These are phyloP conservation scores for Folsomia candida DNA, from an alignment of 2,888 invertebrate genomes.

Conservation along the genomic window DNA sequence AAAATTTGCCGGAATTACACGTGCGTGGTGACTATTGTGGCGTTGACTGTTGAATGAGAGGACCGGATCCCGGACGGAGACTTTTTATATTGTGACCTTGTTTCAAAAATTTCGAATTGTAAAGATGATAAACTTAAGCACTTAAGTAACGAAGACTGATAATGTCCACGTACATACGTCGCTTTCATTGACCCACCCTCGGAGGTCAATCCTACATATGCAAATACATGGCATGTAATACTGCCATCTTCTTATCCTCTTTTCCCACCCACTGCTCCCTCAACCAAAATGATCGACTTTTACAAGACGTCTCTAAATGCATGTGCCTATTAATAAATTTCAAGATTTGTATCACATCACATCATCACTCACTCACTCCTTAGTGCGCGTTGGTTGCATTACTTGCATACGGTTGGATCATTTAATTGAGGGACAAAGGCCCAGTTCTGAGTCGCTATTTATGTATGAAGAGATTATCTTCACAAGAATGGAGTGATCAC, in stretches of 20 bases:
- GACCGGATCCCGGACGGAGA: not conserved
- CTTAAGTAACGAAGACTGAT: not conserved
- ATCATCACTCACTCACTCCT: no score
- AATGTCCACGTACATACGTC: not conserved
- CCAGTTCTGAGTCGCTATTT: no score
- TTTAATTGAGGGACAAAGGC: no score
- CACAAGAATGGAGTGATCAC: not conserved
- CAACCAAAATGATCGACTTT: no score
- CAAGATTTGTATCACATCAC: not conserved
- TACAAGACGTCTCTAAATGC: not conserved
- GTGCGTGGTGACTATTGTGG: no score
- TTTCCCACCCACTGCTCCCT: no score
- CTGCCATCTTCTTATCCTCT: no score
- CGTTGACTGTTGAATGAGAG: slow-evolving; percentile 6
- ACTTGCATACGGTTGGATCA: no score
- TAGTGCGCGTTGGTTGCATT: no score
- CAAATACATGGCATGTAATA: no score
- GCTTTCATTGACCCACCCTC: not conserved
- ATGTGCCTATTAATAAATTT: not conserved
- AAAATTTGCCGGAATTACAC: no score
- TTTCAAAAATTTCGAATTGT: slow-evolving; percentile 1
- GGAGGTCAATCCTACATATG: not conserved
- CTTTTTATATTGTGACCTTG: slow-evolving; percentile 20
- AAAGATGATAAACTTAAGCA: not conserved
- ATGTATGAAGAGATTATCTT: not conserved